A percentile compares a stretch with the other conserved stretches of the same genome.
phyloP scores from a whole-genome alignment of 2,888 invertebrate species.

The Byasa hedistus region DNA sequence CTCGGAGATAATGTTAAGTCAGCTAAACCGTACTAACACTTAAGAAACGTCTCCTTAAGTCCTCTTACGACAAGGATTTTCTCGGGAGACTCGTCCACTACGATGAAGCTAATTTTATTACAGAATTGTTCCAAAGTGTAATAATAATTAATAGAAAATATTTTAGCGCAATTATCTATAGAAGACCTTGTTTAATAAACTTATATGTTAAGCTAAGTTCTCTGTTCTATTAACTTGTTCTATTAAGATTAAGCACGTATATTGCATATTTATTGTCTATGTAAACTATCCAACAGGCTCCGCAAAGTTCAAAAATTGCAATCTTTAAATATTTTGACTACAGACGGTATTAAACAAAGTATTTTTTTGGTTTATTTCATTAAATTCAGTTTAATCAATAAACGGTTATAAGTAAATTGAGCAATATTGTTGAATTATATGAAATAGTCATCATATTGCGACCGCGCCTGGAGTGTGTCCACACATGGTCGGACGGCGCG shows the following conservation, averaged over 20 bases:
- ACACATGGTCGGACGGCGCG: slow-evolving; percentile 36
- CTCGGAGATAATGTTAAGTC: slow-evolving; percentile 15
- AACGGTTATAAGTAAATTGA: slow-evolving; percentile 1
- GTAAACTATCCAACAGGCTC: no score
- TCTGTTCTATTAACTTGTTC: no score
- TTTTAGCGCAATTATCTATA: neutral
- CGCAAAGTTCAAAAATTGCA: no score
- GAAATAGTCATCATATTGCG: slow-evolving; percentile 32
- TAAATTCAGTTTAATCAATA: no score
- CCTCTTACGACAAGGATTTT: slow-evolving; percentile 14
- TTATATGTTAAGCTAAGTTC: neutral
- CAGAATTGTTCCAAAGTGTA: neutral
- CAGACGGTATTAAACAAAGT: no score
- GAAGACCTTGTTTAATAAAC: neutral
- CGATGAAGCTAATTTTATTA: neutral
- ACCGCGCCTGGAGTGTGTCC: slow-evolving; percentile 31
- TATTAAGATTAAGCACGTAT: no score
- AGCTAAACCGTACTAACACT: slow-evolving; percentile 14
- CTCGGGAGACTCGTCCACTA: neutral
- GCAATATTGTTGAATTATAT: slow-evolving; percentile 34
- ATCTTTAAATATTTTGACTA: no score
- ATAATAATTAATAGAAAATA: neutral
- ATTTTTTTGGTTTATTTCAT: no score
- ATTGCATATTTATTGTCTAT: no score
- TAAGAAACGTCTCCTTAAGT: slow-evolving; percentile 5